Base-by-base conservation (phyloP, 2,888 invertebrate species). In the Eupithecia subfuscata region DNA sequence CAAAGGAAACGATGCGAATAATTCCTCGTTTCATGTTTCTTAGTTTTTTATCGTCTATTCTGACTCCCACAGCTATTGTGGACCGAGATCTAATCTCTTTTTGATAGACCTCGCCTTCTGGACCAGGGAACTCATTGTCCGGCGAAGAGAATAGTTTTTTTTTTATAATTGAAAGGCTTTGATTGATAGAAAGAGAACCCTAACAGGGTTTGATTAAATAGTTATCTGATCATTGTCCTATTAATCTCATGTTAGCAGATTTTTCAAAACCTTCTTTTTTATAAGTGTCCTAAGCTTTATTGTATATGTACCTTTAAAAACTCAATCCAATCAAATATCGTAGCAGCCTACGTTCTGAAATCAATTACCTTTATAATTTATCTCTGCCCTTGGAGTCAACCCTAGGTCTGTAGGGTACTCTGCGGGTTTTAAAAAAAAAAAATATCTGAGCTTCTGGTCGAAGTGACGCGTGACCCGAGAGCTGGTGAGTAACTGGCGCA, bases 1-100 rank as follows among this genome's bases (percentile, higher is more conserved):
- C 90, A 91, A 92, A 93, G 89, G 93, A 93, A 92, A 91, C 93
- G 93, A 94, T 92, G 95, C 95, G 92, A 95, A 94, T 95, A 94
- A 95, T 95, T 94, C 92, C 89, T 88, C 92, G 94, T 92, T 94
- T 95, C 94, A 90, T 91, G 92, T 95, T 95, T 92, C 94, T 89
- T 87, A 87, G 87, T 88, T 91, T 92, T 90, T 90, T 90, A 88
- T 89, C 86, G 81, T 81, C 71, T 79, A 91, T 89, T 90, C 88
- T 87, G 84, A 91, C 92, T 92, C 92, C 94, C 91, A 90, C 92
- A 86, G 88, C 87, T 84, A 89, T 93, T 92, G 94, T 92, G 88
- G 88, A 88, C 78, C 85, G 88, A 93, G 91, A 90, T 92, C 87
- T 93, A 93, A 94, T 95, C 94, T 94, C 87, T 89, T 90, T 93